phyloP scores from a whole-genome alignment of 2,888 invertebrate genomes.

The Tethea ocularis region DNA sequence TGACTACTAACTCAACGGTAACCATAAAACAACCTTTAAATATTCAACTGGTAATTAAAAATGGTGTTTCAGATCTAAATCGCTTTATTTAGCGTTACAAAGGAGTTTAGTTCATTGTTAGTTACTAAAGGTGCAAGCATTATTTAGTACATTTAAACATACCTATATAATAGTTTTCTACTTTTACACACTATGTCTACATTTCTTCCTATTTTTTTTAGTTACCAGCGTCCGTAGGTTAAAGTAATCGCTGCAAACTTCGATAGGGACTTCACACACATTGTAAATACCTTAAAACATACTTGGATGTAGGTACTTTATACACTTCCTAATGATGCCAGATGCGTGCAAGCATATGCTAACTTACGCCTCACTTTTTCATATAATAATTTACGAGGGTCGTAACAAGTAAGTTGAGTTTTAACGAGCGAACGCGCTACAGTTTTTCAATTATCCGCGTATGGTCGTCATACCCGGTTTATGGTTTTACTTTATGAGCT shows the following conservation, averaged over 20 bases:
- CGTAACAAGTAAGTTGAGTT: slow-evolving; percentile 2
- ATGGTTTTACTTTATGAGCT: not conserved
- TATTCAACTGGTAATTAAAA: not conserved
- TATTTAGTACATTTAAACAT: not conserved
- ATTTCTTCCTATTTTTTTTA: too few relatives aligned
- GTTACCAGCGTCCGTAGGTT: too few relatives aligned
- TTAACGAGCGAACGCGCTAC: slow-evolving; percentile 10
- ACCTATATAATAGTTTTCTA: too few relatives aligned
- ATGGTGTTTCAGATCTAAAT: not conserved
- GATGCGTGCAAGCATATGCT: not conserved
- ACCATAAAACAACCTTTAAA: slow-evolving; percentile 21
- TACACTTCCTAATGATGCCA: not conserved
- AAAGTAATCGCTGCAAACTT: too few relatives aligned
- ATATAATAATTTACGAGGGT: slow-evolving; percentile 1
- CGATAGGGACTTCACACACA: too few relatives aligned
- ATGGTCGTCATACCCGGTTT: slow-evolving; percentile 5
- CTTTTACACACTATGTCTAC: too few relatives aligned
- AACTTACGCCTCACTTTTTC: not conserved
- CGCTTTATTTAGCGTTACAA: not conserved
- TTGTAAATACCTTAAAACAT: not conserved
- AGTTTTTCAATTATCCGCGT: slow-evolving; percentile 21
- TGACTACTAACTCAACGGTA: slow-evolving; percentile 5
- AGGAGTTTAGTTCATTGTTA: not conserved
- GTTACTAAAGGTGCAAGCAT: not conserved
- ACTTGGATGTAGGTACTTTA: not conserved